Percentiles rank a stretch among this genome's conserved stretches.
Conservation (phyloP, 2,113 vertebrate species). For the Vombatus ursinus region DNA sequence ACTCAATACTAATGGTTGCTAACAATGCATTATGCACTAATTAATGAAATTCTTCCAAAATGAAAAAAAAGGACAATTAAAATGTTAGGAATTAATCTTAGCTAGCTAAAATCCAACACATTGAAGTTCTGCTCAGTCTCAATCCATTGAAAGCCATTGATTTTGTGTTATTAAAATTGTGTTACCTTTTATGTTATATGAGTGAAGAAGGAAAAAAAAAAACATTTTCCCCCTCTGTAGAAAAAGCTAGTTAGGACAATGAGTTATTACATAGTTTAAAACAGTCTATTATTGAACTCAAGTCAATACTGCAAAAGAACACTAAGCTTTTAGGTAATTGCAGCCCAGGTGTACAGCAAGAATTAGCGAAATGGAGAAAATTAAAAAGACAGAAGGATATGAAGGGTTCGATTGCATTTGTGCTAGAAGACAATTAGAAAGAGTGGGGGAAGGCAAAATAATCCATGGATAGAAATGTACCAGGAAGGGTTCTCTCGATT, state of each 20-base stretch:
- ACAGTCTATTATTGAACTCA: conserved; percentile 23
- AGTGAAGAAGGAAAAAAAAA: neutral
- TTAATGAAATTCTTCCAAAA: conserved; percentile 60
- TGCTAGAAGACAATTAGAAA: conserved; percentile 5
- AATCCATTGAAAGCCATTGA: neutral
- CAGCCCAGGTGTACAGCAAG: neutral
- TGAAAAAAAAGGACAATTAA: conserved; percentile 44
- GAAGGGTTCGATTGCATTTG: conserved; percentile 19
- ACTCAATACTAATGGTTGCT: conserved; percentile 34
- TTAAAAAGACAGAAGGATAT: neutral
- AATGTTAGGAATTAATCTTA: conserved; percentile 37
- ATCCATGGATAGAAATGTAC: conserved; percentile 36
- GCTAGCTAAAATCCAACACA: neutral
- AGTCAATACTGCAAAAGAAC: conserved; percentile 33
- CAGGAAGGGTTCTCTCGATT: conserved; percentile 27
- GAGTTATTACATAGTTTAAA: conserved; percentile 21
- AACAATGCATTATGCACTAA: conserved; percentile 43
- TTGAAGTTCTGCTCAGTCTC: conserved; percentile 27
- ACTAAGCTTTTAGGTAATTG: neutral
- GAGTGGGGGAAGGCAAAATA: neutral
- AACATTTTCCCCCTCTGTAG: neutral
- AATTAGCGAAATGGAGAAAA: conserved; percentile 45
- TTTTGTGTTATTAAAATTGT: neutral
- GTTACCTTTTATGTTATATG: neutral
- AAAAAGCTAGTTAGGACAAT: conserved; percentile 1